These are phyloP conservation scores for Lasioglossum marginatum DNA, from an alignment of 2,888 invertebrate species.

Conservation along the genomic window DNA sequence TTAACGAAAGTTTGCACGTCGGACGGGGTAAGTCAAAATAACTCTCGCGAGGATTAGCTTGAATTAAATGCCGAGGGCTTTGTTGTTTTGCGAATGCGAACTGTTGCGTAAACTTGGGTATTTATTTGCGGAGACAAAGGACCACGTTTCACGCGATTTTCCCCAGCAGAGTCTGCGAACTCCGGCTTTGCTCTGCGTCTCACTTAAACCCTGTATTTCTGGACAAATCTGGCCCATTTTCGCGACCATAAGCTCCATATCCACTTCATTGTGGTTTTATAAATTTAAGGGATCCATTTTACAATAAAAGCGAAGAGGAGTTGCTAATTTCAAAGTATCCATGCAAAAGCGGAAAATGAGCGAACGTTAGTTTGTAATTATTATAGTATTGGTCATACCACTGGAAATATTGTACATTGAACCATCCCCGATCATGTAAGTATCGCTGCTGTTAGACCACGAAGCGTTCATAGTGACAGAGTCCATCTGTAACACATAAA, in stretches of 20 bases:
- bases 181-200: background rate
- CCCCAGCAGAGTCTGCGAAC: background rate
- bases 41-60: background rate
- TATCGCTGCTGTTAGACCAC: slow-evolving; percentile 67
- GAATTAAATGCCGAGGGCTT: background rate
- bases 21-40: background rate
- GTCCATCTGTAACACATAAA: slow-evolving; percentile 43
- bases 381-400: background rate
- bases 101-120: background rate
- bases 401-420: background rate
- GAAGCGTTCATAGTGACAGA: slow-evolving; percentile 68
- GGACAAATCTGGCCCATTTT: background rate
- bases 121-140: background rate
- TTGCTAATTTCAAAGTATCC: no score
- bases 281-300: no score
- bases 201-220: background rate
- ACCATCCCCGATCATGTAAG: background rate
- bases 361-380: background rate
- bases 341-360: no score
- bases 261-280: no score
- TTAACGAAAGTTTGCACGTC: background rate
- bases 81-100: background rate
- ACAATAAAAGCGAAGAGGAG: no score
- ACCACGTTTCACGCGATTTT: background rate
- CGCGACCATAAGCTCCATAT: no score